phyloP scores from a whole-genome alignment of 2,888 invertebrate genomes.

The Idaea aversata region DNA sequence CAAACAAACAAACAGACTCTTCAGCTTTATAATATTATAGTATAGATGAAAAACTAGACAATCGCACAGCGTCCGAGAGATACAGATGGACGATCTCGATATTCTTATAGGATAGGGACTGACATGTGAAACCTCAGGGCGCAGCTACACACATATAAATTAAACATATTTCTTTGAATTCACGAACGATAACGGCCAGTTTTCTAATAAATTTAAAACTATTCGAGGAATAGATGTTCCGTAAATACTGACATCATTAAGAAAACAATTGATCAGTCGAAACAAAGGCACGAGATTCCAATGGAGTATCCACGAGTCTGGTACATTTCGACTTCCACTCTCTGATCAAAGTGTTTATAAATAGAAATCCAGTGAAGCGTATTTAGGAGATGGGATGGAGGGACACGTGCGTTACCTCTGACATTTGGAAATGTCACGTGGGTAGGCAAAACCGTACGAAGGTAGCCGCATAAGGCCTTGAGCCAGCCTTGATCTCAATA shows the following conservation, averaged over 20 bases:
- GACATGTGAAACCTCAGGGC: not conserved
- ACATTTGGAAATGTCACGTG: not conserved
- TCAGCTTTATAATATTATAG: too few species aligned
- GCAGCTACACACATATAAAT: not conserved
- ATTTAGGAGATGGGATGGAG: not conserved
- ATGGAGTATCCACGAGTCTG: conserved; percentile 20
- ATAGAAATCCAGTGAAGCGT: not conserved
- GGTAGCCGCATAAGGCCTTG: too few species aligned
- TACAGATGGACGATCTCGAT: too few species aligned
- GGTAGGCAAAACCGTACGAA: not conserved
- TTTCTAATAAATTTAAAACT: not conserved
- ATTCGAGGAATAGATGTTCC: not conserved
- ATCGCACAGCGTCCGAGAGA: too few species aligned
- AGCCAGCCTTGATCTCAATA: too few species aligned
- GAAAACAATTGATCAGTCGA: conserved; percentile 18
- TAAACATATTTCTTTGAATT: not conserved
- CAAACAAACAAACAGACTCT: too few species aligned
- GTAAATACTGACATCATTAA: conserved; percentile 10
- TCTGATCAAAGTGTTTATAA: not conserved
- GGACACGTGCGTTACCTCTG: not conserved
- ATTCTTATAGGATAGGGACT: too few species aligned
- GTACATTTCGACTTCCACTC: conserved; percentile 17
- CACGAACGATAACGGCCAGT: not conserved
- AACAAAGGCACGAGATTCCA: conserved; percentile 23
- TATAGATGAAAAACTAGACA: too few species aligned